phyloP scores from a whole-genome alignment of 2,113 vertebrate species.

The Motacilla alba region DNA sequence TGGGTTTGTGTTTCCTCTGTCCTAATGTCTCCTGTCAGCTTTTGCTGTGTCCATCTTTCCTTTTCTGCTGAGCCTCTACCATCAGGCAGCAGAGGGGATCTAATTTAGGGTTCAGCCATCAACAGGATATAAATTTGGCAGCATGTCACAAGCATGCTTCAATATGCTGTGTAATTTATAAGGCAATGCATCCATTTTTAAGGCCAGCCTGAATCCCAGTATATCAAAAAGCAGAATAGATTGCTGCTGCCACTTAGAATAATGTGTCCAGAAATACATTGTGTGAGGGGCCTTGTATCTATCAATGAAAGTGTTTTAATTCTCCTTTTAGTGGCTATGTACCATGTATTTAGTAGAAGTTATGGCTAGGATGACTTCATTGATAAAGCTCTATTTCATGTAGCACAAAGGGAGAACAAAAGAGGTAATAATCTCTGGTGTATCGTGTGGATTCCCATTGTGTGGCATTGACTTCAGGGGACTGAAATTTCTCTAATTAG shows the following conservation, averaged over 20 bases:
- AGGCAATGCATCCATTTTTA: neutral
- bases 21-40: neutral
- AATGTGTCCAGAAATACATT: neutral
- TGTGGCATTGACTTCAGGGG: neutral
- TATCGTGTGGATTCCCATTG: neutral
- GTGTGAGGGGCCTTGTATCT: neutral
- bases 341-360: neutral
- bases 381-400: neutral
- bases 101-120: neutral
- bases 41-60: neutral
- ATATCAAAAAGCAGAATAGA: constrained; percentile 3
- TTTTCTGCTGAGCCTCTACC: neutral
- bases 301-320: constrained; percentile 24
- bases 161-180: neutral
- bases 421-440: neutral
- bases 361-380: neutral
- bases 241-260: neutral
- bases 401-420: neutral
- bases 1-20: neutral
- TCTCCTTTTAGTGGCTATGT: neutral
- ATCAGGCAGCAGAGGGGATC: neutral
- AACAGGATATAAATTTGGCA: neutral
- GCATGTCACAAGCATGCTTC: neutral
- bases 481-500: neutral
- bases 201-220: neutral